Base-by-base conservation (phyloP, 2,888 invertebrate genomes). In the Autographa pulchrina region DNA sequence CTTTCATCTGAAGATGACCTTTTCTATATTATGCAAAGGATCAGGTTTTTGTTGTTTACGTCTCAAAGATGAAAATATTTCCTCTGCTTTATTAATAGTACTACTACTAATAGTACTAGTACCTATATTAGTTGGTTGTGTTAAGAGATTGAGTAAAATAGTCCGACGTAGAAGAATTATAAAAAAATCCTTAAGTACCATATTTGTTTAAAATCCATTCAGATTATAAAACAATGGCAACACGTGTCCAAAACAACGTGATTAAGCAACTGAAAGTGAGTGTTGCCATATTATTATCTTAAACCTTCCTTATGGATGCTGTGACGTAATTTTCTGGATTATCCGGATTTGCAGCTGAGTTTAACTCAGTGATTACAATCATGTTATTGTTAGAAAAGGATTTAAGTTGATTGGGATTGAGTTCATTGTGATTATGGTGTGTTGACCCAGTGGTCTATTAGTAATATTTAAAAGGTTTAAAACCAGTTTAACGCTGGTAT, bases 311-410 rank as follows among this genome's bases (percentile, higher is more conserved):
- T 72, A 38, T 62, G 4, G 59, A 59, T 59, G 16, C 35, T 58
- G 35, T 69, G 38, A 67, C 60, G 48, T 48, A 65, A 68, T 31
- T 25, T 9, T 25, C 52, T 35, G 52, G 70, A 74, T 81, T 62
- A 81, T 81, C 82, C 67, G 48, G 65, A 69, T 74, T 20, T 32
- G 35, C 43, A 25, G 62, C 59, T 65, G 60, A 68, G 65, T 60
- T 68, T n/a, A 16, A 41, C 65, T 64, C 25, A 31, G n/a, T 20
- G 11, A 38, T 0, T 60, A n/a, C 11, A 18, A 43, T 56, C 52
- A 56, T 31, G 25, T 25, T 48, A 32, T 52, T 52, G 61, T 74
- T 64, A 58, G 62, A 25, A 60, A 38, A 4, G 8, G 68, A 67
- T 72, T 62, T 56, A 54, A 63, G 18, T 14, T 64, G 62, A 62